Evolutionary conservation across 2,888 invertebrate species (phyloP).

Genomic region (Argynnis bischoffii): DNA sequence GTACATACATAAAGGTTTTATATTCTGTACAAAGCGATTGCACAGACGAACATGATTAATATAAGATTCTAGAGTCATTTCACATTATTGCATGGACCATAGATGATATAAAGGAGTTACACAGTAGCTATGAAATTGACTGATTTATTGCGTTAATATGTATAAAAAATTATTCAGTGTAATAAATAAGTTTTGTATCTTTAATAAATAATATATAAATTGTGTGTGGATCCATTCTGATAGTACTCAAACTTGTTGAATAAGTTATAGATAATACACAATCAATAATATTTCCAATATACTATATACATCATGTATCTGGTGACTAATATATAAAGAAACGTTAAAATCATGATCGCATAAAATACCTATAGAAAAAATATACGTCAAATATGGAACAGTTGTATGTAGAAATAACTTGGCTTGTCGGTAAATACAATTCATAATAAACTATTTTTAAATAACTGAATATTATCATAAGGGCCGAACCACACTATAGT

Average conservation of each 20-base stretch:
- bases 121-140: constrained; percentile 39
- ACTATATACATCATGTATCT: not conserved
- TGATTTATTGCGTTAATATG: constrained; percentile 39
- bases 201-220: constrained; percentile 8
- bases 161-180: constrained; percentile 25
- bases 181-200: constrained; percentile 7
- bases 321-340: not conserved
- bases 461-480: constrained; percentile 19
- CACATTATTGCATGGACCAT: constrained; percentile 38
- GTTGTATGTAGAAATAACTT: constrained; percentile 11
- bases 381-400: constrained; percentile 16
- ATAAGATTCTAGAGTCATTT: constrained; percentile 38
- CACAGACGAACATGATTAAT: constrained; percentile 53
- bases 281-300: not conserved
- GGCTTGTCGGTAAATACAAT: constrained; percentile 12
- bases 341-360: not conserved
- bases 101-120: constrained; percentile 32
- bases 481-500: too few species aligned
- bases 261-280: not conserved
- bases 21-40: constrained; percentile 59
- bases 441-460: constrained; percentile 10
- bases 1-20: constrained; percentile 63
- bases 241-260: not conserved
- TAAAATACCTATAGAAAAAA: constrained; percentile 13
- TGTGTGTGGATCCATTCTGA: constrained; percentile 2